Evolutionary conservation across 2,888 invertebrate genomes (phyloP), one percentile per base, ranked within the genome.

Genomic region (Caenorhabditis zanzibari): DNA sequence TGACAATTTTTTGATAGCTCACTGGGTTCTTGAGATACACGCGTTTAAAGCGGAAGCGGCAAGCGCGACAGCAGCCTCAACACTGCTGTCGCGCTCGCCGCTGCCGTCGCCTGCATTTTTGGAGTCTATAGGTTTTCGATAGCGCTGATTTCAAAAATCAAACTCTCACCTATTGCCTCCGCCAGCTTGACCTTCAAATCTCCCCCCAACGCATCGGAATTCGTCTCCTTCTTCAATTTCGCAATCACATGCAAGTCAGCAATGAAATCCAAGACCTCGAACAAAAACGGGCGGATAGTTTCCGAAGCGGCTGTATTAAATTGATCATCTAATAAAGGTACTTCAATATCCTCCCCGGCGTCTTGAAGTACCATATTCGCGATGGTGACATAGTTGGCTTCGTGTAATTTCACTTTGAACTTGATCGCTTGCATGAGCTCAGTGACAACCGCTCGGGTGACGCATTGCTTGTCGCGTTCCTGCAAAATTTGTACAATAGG

Each of bases 181-280:
- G 87, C 87, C 12, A 87, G 32, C 35, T 86, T 97, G 54, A 97
- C 97, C 93, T 99, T 99, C 72, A 99, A 94, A 66, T 97, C 96
- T 0, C 97, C 97, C 0, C 98, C 98, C 32, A 99, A 94, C 0
- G 98, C 97, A 82, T 92, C 92, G 24, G 91, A 91, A 35, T 89
- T 86, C 12, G 90, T 89, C 72, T 92, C 91, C 66, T 92, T 92
- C 86, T 98, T 98, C 87, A 99, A 95, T 94, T 97, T 98, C 90
- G 96, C 96, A 74, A 99, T 94, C 0, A 98, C 96, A 92, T 99
- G 97, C 86, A 98, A 96, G 93, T 99, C 99, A 12, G 96, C 95
- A 85, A 99, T 94, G 93, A 99, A 96, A 86, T 98, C 98, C 54
- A 98, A 94, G 88, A 97, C 95, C 93, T 99, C 99, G 26, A 95